Base-by-base conservation (phyloP, 1,140 invertebrate genomes). In the Helicoverpa zea region DNA sequence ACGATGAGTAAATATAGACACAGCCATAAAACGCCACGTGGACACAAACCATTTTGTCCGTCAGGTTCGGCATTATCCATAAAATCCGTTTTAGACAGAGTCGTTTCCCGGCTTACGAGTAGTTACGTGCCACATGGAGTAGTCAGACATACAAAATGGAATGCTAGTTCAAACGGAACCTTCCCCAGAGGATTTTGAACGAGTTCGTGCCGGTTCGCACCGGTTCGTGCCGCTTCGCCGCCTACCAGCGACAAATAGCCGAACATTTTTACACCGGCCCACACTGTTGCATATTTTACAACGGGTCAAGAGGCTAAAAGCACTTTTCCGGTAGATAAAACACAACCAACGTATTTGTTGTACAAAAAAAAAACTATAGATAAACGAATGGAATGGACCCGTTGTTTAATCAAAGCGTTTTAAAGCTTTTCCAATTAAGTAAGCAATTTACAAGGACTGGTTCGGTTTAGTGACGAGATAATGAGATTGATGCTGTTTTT, bases 311-410 rank as follows among this genome's bases (percentile, higher is more conserved):
- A 66, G 66, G 52, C 68, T 78, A 79, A 74, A 81, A 79, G 64
- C 51, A 80, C 74, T 83, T 83, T 83, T 79, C 80, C 79, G 79
- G 79, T 79, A 81, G 75, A 83, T 83, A 83, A 83, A 83, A 78
- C 79, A 74, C 35, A 73, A 35, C 43, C 47, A 70, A 49, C 18
- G 72, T 54, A 80, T 63, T 63, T 47, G 43, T 74, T 66, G 29
- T 13, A 64, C 78, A 82, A 82, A 82, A 68, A 58, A 79, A 58
- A n/a, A 12, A 14, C 52, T 79, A 79, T 49, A 23, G 47, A 2
- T 52, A 35, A 56, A 68, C 54, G 58, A 76, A 81, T 82, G 58
- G 58, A 74, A 79, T 43, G 66, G 16, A 79, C 74, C 54, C 14
- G 23, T 35, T 70, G 63, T 81, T 81, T 70, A 70, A 49, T 79